Conservation (phyloP, 2,113 vertebrate species). For the Columbina picui region DNA sequence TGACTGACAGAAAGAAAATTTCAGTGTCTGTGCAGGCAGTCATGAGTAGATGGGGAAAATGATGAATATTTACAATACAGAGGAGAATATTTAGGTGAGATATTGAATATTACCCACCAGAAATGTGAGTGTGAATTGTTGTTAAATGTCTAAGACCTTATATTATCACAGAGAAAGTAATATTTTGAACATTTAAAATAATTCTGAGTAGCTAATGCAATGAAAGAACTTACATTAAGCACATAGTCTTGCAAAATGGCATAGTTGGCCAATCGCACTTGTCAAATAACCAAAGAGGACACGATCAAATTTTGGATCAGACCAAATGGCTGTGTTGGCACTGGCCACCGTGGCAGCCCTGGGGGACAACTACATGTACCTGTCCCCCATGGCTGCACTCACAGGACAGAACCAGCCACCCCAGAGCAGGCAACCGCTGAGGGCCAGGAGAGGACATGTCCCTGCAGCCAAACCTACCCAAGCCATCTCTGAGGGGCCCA, state of each 20-base stretch:
- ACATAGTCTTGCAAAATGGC: background rate
- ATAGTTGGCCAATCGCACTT: background rate
- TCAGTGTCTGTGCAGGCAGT: background rate
- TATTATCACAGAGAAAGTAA: background rate
- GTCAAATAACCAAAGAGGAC: background rate
- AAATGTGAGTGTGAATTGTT: background rate
- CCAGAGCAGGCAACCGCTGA: background rate
- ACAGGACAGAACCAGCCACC: background rate
- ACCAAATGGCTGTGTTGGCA: background rate
- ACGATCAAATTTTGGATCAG: accelerated
- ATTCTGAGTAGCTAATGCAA: background rate
- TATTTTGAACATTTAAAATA: background rate
- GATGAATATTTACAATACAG: constrained; percentile 30
- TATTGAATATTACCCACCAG: constrained; percentile 15
- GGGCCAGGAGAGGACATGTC: background rate
- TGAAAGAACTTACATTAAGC: background rate
- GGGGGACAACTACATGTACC: background rate
- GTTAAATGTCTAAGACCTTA: background rate
- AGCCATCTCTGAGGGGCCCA: background rate
- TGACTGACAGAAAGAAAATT: constrained; percentile 40
- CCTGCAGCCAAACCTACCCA: background rate
- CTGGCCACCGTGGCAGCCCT: background rate
- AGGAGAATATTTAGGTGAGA: background rate
- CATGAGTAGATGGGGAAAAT: constrained; percentile 3
- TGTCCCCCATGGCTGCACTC: background rate